Base-by-base conservation (phyloP, 2,113 vertebrate genomes). In the Pelobates fuscus region DNA sequence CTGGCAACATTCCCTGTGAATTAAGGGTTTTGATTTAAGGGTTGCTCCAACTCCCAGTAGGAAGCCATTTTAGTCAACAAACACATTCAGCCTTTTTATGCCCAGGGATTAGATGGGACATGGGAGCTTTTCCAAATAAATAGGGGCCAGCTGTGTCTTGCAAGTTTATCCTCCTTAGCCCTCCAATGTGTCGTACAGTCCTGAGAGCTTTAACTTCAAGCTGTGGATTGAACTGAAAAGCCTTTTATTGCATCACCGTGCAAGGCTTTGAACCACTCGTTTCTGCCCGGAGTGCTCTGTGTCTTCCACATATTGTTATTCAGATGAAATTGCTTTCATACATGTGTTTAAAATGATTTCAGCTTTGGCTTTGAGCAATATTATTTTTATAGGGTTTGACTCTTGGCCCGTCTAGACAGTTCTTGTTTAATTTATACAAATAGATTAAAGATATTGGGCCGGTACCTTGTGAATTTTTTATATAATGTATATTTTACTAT, bases 191-290 rank as follows among this genome's bases (percentile, higher is more conserved):
- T 77, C 59, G 0, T 84, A 75, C 71, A 77, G 78, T 77, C 76
- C 80, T 80, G 81, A 84, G 80, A 86, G 85, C 80, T 78, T 85
- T 85, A 83, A 83, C 82, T 88, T 88, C 83, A 85, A 88, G 82
- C 82, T 78, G 78, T 80, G 67, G 78, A 52, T 77, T 62, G 80
- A 79, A 79, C 81, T 84, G 70, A 64, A 80, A 81, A 81, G 82
- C 82, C 82, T 83, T 86, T 84, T 80, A 84, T 84, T 84, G 70
- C 78, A 27, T 80, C 80, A 73, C 81, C 75, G 70, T 29, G n/a
- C 59, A 83, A 70, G 80, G 81, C 82, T 83, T 84, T 85, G 85
- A 88, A 85, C 79, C 71, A 43, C 78, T 79, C 10, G 5, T 10
- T 37, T 82, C 66, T 37, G 79, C 73, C 79, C 71, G 44, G 75